Evolutionary conservation across 2,888 invertebrate genomes (phyloP).

Genomic region (Morinoia aosen): DNA sequence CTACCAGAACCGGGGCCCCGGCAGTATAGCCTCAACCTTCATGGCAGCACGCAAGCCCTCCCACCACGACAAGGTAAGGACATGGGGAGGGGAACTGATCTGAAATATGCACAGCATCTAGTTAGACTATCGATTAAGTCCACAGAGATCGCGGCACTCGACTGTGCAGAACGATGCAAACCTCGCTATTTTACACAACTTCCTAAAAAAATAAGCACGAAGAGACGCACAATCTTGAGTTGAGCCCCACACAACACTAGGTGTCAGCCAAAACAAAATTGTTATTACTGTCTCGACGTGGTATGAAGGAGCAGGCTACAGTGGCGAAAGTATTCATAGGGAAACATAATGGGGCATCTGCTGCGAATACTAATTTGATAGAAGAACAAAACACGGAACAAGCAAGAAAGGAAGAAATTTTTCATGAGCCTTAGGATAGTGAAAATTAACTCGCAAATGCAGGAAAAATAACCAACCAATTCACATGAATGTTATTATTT

Average conservation of each 20-base stretch:
- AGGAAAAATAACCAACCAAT: not conserved
- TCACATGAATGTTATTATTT: not conserved
- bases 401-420: not conserved
- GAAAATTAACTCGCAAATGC: not conserved
- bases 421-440: not conserved
- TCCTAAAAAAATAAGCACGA: not conserved
- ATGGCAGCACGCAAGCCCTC: no score
- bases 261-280: not conserved
- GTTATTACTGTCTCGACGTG: not conserved
- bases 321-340: not conserved
- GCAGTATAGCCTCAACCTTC: no score
- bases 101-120: not conserved
- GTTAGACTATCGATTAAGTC: not conserved
- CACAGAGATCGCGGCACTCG: not conserved
- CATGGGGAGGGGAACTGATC: constrained; percentile 5
- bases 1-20: no score
- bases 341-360: not conserved
- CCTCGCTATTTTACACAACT: not conserved
- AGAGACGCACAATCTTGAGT: not conserved
- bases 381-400: not conserved
- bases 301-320: not conserved
- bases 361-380: not conserved
- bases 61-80: no score
- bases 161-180: not conserved
- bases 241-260: not conserved